phyloP scores from a whole-genome alignment of 2,113 vertebrate species.

The Andinoacara biseriatus region DNA sequence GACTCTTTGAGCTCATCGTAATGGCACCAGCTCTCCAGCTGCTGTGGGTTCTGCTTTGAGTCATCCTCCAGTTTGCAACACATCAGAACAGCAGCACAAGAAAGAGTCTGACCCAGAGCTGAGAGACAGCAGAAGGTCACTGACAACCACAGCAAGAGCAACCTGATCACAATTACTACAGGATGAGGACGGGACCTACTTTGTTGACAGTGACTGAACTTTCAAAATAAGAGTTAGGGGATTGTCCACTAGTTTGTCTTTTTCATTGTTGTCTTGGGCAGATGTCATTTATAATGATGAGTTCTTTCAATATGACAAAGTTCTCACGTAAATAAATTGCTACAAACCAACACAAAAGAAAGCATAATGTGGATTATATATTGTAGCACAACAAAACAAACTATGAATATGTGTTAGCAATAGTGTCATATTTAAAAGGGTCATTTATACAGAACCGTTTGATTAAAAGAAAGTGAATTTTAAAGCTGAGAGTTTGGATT shows the following conservation, averaged over 20 bases:
- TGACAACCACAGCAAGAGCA: neutral
- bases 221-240: neutral
- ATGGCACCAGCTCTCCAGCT: neutral
- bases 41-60: fast-evolving
- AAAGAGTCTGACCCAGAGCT: neutral
- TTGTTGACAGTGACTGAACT: neutral
- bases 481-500: neutral
- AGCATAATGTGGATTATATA: neutral
- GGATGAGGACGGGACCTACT: neutral
- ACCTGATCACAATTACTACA: neutral
- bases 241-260: neutral
- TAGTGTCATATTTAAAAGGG: too few relatives aligned
- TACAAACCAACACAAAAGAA: neutral
- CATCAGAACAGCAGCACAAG: neutral
- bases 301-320: neutral
- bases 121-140: neutral
- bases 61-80: neutral
- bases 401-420: too few relatives aligned
- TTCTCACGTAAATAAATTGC: neutral
- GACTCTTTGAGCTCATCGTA: neutral
- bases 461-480: neutral
- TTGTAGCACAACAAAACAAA: too few relatives aligned
- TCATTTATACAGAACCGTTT: too few relatives aligned
- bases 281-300: neutral
- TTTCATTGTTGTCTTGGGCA: neutral